These are phyloP conservation scores for Chromoteleia sp. DNA, from an alignment of 2,888 invertebrate genomes.

Conservation along the genomic window DNA sequence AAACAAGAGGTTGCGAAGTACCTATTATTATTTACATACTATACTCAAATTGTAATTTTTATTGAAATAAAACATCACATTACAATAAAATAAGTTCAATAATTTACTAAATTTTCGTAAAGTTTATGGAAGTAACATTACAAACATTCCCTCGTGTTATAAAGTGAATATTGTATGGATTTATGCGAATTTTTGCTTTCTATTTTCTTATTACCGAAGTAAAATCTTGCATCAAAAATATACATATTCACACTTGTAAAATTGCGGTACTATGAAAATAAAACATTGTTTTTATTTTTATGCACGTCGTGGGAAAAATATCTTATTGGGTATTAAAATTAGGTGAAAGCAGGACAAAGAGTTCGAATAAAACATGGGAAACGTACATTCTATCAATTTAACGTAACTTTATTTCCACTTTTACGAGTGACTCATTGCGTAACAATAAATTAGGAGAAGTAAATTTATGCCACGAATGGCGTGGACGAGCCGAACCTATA, in stretches of 20 bases:
- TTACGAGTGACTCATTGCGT: slow-evolving; percentile 22
- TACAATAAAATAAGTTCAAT: neutral
- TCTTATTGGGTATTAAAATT: slow-evolving; percentile 36
- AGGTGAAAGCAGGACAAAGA: slow-evolving; percentile 54
- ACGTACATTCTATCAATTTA: slow-evolving; percentile 6
- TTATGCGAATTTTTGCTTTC: neutral
- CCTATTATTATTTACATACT: neutral
- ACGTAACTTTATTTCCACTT: slow-evolving; percentile 17
- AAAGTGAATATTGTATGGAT: too few species aligned
- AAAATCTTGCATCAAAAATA: slow-evolving; percentile 12
- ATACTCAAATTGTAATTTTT: neutral
- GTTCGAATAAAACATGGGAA: slow-evolving; percentile 32
- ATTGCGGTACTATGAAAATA: slow-evolving; percentile 3
- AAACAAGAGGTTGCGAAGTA: slow-evolving; percentile 4
- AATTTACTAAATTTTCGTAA: neutral
- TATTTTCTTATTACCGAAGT: neutral
- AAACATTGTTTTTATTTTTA: slow-evolving; percentile 10
- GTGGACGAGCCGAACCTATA: neutral
- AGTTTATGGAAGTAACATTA: too few species aligned
- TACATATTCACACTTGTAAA: neutral
- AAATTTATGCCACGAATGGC: neutral
- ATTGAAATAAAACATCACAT: neutral
- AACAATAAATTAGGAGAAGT: slow-evolving; percentile 27
- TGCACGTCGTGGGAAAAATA: slow-evolving; percentile 22
- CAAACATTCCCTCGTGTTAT: too few species aligned